A percentile compares a stretch with the other conserved stretches of the same genome.
phyloP scores from a whole-genome alignment of 2,888 invertebrate genomes.

The Frankliniella intonsa region DNA sequence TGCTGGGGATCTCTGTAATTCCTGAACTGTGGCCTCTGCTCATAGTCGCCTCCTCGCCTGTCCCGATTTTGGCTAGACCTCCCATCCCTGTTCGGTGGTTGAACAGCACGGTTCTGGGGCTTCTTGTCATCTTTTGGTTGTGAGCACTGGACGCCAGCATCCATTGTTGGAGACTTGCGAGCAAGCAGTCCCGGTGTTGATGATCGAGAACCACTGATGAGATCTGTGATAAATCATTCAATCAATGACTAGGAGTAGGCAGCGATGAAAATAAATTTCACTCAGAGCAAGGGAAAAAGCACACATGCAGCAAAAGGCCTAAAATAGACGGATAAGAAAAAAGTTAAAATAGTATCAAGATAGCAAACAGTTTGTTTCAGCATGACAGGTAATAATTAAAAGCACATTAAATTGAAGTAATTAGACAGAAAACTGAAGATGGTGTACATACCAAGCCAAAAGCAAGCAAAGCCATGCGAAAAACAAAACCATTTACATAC shows the following conservation, averaged over 20 bases:
- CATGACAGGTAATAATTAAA: neutral
- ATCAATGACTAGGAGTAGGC: constrained; percentile 41
- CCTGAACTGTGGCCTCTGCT: constrained; percentile 24
- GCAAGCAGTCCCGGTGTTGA: constrained; percentile 69
- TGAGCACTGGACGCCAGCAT: constrained; percentile 73
- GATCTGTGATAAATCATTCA: constrained; percentile 57
- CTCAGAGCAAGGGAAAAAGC: neutral
- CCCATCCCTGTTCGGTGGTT: constrained; percentile 36
- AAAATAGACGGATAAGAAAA: neutral
- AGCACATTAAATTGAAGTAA: neutral
- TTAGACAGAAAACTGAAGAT: neutral
- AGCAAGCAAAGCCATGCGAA: neutral
- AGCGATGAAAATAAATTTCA: constrained; percentile 21
- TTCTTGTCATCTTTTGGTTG: constrained; percentile 44
- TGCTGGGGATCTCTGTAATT: constrained; percentile 29
- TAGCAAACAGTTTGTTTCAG: constrained; percentile 1
- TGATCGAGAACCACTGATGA: constrained; percentile 72
- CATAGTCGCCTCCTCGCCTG: neutral
- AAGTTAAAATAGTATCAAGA: neutral
- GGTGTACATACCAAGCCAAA: constrained; percentile 22
- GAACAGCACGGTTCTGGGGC: constrained; percentile 37
- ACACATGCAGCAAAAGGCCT: constrained; percentile 32
- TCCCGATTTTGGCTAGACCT: constrained; percentile 26
- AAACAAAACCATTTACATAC: constrained; percentile 15
- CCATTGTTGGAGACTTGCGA: constrained; percentile 79